These are phyloP conservation scores for Prionailurus bengalensis DNA, from an alignment of 2,113 vertebrate genomes.

Conservation along the genomic window DNA sequence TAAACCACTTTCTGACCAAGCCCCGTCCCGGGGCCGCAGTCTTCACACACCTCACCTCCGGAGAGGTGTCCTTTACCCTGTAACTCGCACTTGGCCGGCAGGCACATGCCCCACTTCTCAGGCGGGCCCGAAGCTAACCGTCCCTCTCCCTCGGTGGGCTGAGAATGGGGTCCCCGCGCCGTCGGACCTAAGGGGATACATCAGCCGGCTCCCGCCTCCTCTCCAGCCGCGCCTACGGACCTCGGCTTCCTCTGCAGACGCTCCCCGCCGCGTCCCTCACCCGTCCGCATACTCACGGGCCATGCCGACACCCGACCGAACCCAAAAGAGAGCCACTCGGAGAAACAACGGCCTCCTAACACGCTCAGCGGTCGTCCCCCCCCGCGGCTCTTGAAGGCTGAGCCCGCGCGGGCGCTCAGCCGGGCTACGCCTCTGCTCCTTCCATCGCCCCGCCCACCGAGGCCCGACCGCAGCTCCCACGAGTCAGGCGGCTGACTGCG, in stretches of 20 bases:
- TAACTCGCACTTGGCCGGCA: background rate
- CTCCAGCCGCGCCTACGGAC: background rate
- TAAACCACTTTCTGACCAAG: background rate
- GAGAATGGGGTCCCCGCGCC: background rate
- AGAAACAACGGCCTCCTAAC: background rate
- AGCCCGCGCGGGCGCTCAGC: rapidly evolving
- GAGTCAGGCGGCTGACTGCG: background rate
- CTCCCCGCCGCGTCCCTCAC: background rate
- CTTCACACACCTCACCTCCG: background rate
- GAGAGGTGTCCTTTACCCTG: background rate
- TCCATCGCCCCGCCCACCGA: background rate
- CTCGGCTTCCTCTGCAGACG: background rate
- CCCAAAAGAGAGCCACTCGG: background rate
- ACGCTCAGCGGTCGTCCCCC: background rate
- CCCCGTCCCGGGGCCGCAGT: background rate
- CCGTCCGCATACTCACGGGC: constrained; percentile 79
- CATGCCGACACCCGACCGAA: constrained; percentile 64
- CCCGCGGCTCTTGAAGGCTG: rapidly evolving
- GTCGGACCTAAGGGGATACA: rapidly evolving
- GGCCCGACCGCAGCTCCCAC: rapidly evolving
- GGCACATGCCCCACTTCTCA: background rate
- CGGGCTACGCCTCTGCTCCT: background rate
- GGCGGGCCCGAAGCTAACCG: background rate
- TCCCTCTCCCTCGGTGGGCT: background rate
- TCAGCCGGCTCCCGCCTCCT: no score